Base-by-base conservation (phyloP, 2,888 invertebrate genomes). In the Mongoloraphidia duomilia region DNA sequence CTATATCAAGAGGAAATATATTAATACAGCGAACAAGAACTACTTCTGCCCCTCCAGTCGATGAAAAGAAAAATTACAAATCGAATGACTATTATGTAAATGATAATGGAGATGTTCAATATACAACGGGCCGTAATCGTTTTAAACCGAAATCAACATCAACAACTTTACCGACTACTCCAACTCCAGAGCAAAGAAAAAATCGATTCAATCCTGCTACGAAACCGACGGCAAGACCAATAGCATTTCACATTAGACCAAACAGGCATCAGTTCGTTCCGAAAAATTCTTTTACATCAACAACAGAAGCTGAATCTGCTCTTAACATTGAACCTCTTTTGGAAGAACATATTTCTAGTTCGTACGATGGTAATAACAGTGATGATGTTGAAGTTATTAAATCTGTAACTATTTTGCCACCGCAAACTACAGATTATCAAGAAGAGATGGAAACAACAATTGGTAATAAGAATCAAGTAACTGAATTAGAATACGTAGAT, bases 301-400 rank as follows among this genome's bases (percentile, higher is more conserved):
- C 52, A 46, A 49, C 57, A 11, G 56, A 57, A 54, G 60, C 46
- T 10, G 37, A 57, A 50, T 56, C 54, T 9, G 52, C 35, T 41
- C 61, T 74, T 55, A 75, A 76, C 58, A 65, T 77, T 55, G 76
- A 76, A 59, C 73, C 76, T 9, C 62, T 77, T 49, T 66, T 77
- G 34, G 76, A 77, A 64, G 72, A 74, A 56, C 72, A 73, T 52
- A 61, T 70, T 42, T 68, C 65, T 56, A 66, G 46, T 12, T 53
- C 49, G 8, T 51, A 50, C 46, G 55, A 56, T 17, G 49, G 47
- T 41, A 47, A 41, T 14, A 46, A 54, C 35, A 56, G 57, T 36
- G 70, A 66, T 58, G 74, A 75, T 58, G 76, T 76, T 2, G 66
- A 75, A 67, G 72, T 75, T 2, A 73, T 76, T 33, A 73, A 74